phyloP scores from a whole-genome alignment of 2,797 vertebrate species.

The Brachymystax lenok region DNA sequence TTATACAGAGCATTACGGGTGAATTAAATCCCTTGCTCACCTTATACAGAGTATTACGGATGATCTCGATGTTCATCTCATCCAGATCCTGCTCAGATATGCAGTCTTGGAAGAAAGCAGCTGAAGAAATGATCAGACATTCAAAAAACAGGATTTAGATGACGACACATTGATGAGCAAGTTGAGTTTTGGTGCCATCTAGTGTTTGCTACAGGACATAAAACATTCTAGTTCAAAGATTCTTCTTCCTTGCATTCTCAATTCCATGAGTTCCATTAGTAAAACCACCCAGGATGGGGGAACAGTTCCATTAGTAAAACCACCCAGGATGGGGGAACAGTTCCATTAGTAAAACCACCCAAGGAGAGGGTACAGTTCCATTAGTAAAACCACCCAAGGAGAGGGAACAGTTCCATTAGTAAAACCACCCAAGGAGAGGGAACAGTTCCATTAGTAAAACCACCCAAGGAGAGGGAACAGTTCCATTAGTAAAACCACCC shows the following conservation, averaged over 20 bases:
- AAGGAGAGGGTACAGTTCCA: no score
- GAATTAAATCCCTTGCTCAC: no score
- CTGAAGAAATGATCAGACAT: constrained; percentile 67
- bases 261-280: neutral
- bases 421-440: no score
- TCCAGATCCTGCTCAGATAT: constrained; percentile 99
- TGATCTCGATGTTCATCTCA: constrained; percentile 99
- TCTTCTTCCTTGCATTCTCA: neutral
- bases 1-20: no score
- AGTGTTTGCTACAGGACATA: neutral
- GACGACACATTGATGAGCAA: neutral
- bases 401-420: no score
- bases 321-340: no score
- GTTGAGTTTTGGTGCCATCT: neutral
- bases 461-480: no score
- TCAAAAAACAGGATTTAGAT: neutral
- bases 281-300: neutral
- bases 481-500: no score
- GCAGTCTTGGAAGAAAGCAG: constrained; percentile 99
- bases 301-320: no score
- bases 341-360: no score
- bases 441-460: no score
- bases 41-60: constrained; percentile 89
- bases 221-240: neutral
- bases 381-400: no score